These are phyloP conservation scores for Drosophila prosaltans DNA, from an alignment of 1,140 invertebrate genomes.

Conservation along the genomic window DNA sequence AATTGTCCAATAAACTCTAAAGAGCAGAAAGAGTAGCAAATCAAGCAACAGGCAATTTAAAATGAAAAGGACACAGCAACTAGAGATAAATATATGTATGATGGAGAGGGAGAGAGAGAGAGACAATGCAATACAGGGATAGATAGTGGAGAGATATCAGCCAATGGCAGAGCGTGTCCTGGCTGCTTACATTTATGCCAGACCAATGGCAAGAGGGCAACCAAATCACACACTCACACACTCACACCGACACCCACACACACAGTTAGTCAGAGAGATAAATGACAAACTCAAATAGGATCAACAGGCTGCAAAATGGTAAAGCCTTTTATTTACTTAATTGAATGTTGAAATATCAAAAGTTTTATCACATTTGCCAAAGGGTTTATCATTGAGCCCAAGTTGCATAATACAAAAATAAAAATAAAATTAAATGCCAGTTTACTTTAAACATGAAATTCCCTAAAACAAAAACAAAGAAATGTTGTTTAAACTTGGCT, in stretches of 20 bases:
- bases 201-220: constrained; percentile 14
- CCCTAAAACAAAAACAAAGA: neutral
- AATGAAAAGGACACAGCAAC: constrained; percentile 35
- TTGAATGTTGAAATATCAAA: constrained; percentile 9
- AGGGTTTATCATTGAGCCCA: constrained; percentile 21
- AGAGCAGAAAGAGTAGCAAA: constrained; percentile 28
- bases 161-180: constrained; percentile 54
- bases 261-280: neutral
- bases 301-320: constrained; percentile 55
- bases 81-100: neutral
- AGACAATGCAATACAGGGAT: neutral
- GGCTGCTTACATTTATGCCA: neutral
- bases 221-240: neutral
- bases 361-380: constrained; percentile 23
- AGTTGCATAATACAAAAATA: constrained; percentile 15
- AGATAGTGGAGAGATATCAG: constrained; percentile 22
- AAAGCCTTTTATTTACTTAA: constrained; percentile 21
- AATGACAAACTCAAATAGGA: constrained; percentile 45
- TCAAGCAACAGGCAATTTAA: constrained; percentile 50
- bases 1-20: neutral
- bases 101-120: constrained; percentile 1
- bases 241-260: neutral
- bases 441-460: neutral
- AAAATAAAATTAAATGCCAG: constrained; percentile 13
- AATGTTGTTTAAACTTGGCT: constrained; percentile 31